Base-by-base conservation (phyloP, 2,797 vertebrate genomes). In the Emydoidea blandingii region DNA sequence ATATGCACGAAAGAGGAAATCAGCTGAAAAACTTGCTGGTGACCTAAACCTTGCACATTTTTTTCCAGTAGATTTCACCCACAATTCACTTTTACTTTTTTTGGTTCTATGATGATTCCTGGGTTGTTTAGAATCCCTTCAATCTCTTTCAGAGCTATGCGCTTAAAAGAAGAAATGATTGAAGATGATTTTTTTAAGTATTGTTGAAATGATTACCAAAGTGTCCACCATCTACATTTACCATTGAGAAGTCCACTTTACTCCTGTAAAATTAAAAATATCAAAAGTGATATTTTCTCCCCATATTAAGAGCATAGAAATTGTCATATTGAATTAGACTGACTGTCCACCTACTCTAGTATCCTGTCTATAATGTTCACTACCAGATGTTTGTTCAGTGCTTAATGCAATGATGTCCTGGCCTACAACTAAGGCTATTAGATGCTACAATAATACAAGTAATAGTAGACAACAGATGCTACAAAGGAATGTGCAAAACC, bases 301-400 rank as follows among this genome's bases (percentile, higher is more conserved):
- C 14, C 57, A 31, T 59, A 31, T 59, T 59, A 34, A 62, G 29
- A 62, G 15, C 57, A 15, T 89, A 79, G 94, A 47, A 91, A 59
- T n/a, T 93, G 96, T 96, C 96, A 59, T 31, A 37, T 49, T 34
- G 93, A 82, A 95, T 97, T 94, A 95, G 91, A 21, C 90, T 94
- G 92, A 93, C 72, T 65, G 92, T n/a, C 74, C n/a, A 0, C 37
- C 91, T 78, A 2, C n/a, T 89, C 80, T 52, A 53, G 84, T 92
- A 91, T 78, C 83, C 88, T 93, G 68, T 81, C 87, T 57, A 27
- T 83, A 91, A 16, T 16, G 31, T 12, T 34, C 15, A 62, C 7
- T 62, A 62, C 59, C 59, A 34, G 6, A 62, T 31, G 12, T 34
- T 34, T 62, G 59, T 62, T 62, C 59, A 62, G 59, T 62, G 12